Base-by-base conservation (phyloP, 2,797 vertebrate genomes). In the Arrhamphus sclerolepis region DNA sequence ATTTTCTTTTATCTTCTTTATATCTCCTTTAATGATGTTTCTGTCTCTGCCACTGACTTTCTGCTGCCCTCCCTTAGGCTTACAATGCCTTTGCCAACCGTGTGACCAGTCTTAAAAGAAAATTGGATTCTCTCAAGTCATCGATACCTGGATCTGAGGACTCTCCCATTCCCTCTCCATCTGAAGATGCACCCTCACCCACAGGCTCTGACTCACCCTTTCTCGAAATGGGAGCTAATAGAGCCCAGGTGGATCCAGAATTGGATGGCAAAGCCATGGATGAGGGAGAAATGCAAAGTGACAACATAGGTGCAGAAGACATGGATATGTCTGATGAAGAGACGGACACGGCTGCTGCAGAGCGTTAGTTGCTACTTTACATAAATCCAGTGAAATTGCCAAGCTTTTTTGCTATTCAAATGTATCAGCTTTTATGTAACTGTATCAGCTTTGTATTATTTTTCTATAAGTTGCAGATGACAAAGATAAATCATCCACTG, bases 241-340 rank as follows among this genome's bases (percentile, higher is more conserved):
- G 78, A 50, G 90, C 81, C 34, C 81, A 83, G 66, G 77, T 90
- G 3, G 87, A 91, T 64, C 90, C 90, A 18, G 92, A 92, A 52
- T 71, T 91, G 43, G 85, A 92, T 9, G 90, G 90, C 46, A 86
- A 90, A 61, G 89, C 89, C 51, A 91, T 92, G 90, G 91, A 93
- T 38, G 89, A 92, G 0, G 89, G 85, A 34, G 88, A 89, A n/a
- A 16, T 0, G 56, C 83, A 10, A 53, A 81, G 77, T 0, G 96
- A 98, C 70, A 96, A 95, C 56, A 86, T 92, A 46, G 94, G 96
- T 0, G 93, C 93, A 62, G 95, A 98, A 40, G 97, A 98, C 86
- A 97, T 98, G 96, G 96, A 98, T 26, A 90, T 98, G 66, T 98
- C 97, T 0, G 97, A 98, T 0, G 95, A 95, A 62, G 96, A 98